Conservation (phyloP, 2,888 invertebrate genomes). For the Aphodius sticticus region DNA sequence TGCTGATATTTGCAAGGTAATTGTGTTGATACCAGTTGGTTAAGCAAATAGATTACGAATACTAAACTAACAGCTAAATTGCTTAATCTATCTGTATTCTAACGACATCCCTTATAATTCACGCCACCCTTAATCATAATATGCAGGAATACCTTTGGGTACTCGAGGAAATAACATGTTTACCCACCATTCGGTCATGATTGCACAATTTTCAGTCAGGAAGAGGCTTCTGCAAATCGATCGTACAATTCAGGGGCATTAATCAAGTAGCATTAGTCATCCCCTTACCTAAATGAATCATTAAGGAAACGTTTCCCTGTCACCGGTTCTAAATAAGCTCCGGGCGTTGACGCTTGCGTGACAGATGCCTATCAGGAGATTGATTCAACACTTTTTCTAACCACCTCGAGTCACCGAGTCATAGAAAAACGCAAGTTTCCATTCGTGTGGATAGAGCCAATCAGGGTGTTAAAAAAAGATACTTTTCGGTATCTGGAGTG, state of each 20-base stretch:
- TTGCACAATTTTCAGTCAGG: not conserved
- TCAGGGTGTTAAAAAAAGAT: not conserved
- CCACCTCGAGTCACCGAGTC: not conserved
- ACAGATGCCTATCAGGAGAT: constrained; percentile 31
- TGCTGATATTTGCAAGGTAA: not conserved
- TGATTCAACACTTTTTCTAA: constrained; percentile 30
- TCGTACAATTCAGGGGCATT: constrained; percentile 22
- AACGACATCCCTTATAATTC: not conserved
- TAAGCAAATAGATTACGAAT: not conserved
- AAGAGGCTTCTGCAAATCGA: not conserved
- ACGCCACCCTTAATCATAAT: not conserved
- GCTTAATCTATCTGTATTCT: not conserved
- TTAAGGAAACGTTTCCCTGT: constrained; percentile 40
- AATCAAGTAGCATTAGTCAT: constrained; percentile 41
- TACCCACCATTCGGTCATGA: not conserved
- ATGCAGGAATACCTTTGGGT: not conserved
- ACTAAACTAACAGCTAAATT: not conserved
- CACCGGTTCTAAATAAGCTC: constrained; percentile 26
- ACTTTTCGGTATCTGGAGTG: not conserved
- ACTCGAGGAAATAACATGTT: not conserved
- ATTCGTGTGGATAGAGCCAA: not conserved
- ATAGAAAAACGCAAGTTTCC: not conserved
- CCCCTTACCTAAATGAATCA: constrained; percentile 42
- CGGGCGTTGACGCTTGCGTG: constrained; percentile 26
- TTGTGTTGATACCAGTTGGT: too few relatives aligned